Evolutionary conservation across 2,888 invertebrate genomes (phyloP), one percentile per base, ranked within the genome.

Genomic region (Drosophila gaucha): DNA sequence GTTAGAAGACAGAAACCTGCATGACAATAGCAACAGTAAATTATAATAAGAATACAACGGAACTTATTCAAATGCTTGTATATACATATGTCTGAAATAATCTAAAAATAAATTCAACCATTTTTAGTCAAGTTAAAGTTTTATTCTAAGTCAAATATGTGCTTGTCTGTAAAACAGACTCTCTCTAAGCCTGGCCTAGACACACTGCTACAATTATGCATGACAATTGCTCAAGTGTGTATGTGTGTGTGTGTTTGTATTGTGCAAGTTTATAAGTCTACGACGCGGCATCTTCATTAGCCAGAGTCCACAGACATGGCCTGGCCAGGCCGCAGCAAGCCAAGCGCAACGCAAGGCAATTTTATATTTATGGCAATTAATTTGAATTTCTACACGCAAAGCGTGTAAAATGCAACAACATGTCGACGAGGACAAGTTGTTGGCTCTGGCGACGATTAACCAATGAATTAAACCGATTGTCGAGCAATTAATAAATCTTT

Each of bases 351-450:
- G 66, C 83, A 68, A 78, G 68, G 65, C 59, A 74, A 67, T 38
- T 51, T 28, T 63, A 68, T 68, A 67, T 72, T 67, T 68, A 67
- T 73, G 74, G 84, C 88, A 80, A 86, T 88, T 86, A 83, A 85
- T 85, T 85, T 86, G 72, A 86, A 80, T 86, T 86, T 86, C 73
- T 73, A 86, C 88, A 86, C 88, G 88, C 88, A 79, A 75, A 82
- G 86, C 85, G 72, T 82, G 88, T 80, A 80, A 88, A 80, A 84
- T 77, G 71, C 75, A 80, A 65, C 67, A 55, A 72, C 60, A 74
- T 70, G 59, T 57, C 52, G 59, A 39, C 67, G 75, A 67, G 73
- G 85, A 75, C 73, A 72, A 76, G 52, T 73, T 66, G 70, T 56
- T 54, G 68, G 36, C 60, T 49, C 44, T 63, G 64, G 56, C 62